Evolutionary conservation across 2,888 invertebrate species (phyloP).

Genomic region (Pomacea canaliculata): DNA sequence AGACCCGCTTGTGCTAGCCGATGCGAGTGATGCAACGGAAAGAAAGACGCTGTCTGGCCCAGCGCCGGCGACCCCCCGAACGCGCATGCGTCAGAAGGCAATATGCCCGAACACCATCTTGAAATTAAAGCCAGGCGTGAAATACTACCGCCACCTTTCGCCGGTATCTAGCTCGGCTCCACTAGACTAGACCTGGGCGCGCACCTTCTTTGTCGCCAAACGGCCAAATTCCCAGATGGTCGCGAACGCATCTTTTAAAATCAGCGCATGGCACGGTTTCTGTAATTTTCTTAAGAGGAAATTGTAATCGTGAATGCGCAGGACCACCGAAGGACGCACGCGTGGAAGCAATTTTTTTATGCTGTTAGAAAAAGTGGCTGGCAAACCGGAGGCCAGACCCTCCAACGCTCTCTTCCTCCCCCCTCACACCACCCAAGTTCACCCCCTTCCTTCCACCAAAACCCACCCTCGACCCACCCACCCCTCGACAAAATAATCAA

Average conservation of each 20-base stretch:
- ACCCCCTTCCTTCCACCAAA: too few relatives aligned
- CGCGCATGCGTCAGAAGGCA: constrained; percentile 19
- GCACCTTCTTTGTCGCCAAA: constrained; percentile 8
- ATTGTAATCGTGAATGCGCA: constrained; percentile 19
- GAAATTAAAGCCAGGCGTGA: constrained; percentile 24
- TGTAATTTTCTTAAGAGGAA: constrained; percentile 33
- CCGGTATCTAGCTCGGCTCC: too few relatives aligned
- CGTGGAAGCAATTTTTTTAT: neutral
- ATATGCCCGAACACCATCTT: constrained; percentile 18
- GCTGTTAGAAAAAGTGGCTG: neutral
- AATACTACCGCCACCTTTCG: constrained; percentile 21
- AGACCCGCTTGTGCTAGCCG: constrained; percentile 28
- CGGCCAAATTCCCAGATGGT: constrained; percentile 21
- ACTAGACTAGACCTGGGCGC: too few relatives aligned
- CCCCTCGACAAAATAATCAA: constrained; percentile 20
- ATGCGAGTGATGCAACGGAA: constrained; percentile 21
- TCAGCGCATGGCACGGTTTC: constrained; percentile 16
- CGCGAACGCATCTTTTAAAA: constrained; percentile 23
- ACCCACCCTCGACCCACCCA: too few relatives aligned
- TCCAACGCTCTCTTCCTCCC: neutral
- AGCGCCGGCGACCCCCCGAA: constrained; percentile 1
- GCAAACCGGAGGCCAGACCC: neutral
- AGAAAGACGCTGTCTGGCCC: constrained; percentile 11
- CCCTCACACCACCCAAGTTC: too few relatives aligned
- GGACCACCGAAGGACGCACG: neutral